These are phyloP conservation scores for Dysmachus trigonus DNA, from an alignment of 2,888 invertebrate genomes.

Conservation along the genomic window DNA sequence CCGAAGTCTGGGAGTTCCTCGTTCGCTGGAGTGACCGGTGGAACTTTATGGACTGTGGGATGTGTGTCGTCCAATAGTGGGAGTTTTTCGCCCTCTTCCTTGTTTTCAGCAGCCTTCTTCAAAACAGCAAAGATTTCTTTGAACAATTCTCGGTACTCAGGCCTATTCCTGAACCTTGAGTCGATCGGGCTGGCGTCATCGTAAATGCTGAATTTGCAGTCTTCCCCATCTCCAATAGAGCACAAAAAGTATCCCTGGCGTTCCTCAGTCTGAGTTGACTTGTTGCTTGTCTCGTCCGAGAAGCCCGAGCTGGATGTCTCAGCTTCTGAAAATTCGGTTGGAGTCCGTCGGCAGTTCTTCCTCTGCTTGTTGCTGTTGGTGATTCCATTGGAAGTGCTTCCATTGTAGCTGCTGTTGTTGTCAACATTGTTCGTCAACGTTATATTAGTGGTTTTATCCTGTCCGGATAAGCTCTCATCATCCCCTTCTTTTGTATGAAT, in stretches of 20 bases:
- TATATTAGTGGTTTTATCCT: constrained; percentile 48
- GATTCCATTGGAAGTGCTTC: constrained; percentile 63
- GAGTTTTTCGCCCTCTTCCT: constrained; percentile 80
- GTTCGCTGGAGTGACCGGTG: constrained; percentile 74
- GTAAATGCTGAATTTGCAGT: constrained; percentile 86
- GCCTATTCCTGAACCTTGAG: constrained; percentile 82
- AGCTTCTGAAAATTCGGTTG: constrained; percentile 84
- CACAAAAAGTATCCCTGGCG: constrained; percentile 84
- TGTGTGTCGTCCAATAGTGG: constrained; percentile 75
- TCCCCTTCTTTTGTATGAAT: constrained; percentile 69
- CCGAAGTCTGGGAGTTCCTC: constrained; percentile 71
- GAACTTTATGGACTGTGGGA: constrained; percentile 66
- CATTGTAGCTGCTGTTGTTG: constrained; percentile 60
- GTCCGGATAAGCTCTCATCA: constrained; percentile 50
- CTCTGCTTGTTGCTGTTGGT: constrained; percentile 59
- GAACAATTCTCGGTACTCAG: constrained; percentile 82
- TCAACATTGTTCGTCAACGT: constrained; percentile 45
- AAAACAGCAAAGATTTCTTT: constrained; percentile 85
- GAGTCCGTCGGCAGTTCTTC: constrained; percentile 75
- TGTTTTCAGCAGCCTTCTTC: constrained; percentile 84
- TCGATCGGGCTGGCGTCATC: constrained; percentile 83
- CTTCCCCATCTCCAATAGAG: constrained; percentile 85
- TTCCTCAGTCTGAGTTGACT: constrained; percentile 82
- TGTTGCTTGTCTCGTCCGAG: constrained; percentile 84
- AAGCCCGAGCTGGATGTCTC: constrained; percentile 87